phyloP scores from a whole-genome alignment of 92 coral and sea anemone species.

The Actinernus sp. region DNA sequence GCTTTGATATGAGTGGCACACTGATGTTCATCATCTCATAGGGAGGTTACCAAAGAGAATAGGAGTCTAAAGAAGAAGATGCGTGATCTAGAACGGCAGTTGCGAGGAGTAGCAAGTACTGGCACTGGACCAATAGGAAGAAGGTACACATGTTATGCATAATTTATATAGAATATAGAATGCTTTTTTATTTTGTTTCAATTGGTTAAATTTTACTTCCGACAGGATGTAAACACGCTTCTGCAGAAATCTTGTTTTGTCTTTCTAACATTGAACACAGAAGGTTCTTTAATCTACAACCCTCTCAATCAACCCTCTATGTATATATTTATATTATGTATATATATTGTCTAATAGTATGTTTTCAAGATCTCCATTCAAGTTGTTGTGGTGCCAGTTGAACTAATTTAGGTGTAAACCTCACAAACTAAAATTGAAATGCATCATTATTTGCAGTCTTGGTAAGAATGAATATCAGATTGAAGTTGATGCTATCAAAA shows the following conservation, averaged over 20 bases:
- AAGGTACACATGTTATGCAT: conserved; percentile 7
- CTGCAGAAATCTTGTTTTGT: too few relatives aligned
- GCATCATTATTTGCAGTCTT: background rate
- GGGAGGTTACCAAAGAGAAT: conserved; percentile 82
- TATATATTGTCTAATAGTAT: background rate
- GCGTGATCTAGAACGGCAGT: conserved; percentile 79
- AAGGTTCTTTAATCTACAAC: too few relatives aligned
- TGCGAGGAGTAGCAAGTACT: conserved; percentile 43
- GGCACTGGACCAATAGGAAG: conserved; percentile 41
- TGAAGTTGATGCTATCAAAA: conserved; percentile 87
- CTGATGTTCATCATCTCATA: conserved; percentile 2
- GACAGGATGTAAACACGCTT: too few relatives aligned
- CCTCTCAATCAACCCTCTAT: too few relatives aligned
- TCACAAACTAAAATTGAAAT: background rate
- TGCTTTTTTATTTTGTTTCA: too few relatives aligned
- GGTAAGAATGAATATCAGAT: conserved; percentile 57
- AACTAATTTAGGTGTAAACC: too few relatives aligned
- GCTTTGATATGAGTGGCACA: background rate
- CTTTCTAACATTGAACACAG: too few relatives aligned
- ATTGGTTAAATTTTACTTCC: too few relatives aligned
- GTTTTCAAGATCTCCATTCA: too few relatives aligned
- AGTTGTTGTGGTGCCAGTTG: too few relatives aligned
- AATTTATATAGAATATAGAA: background rate
- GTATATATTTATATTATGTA: background rate
- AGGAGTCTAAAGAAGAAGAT: conserved; percentile 75